Percentiles rank a stretch among this genome's conserved stretches.
phyloP scores from a whole-genome alignment of 1,140 invertebrate genomes.

The Parapsyche elsis region DNA sequence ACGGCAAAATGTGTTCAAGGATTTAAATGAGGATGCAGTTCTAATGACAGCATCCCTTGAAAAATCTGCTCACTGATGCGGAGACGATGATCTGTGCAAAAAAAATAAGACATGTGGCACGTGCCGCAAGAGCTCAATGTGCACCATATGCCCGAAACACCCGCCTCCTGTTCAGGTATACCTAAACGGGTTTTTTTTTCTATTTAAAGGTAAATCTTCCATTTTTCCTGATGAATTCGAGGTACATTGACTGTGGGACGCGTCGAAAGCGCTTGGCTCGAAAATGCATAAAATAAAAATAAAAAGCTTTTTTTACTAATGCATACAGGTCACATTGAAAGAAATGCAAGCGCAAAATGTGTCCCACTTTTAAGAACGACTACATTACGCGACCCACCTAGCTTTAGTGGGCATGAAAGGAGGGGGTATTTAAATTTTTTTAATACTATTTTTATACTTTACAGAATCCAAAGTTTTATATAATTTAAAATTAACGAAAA shows the following conservation, averaged over 20 bases:
- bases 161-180: slow-evolving; percentile 37
- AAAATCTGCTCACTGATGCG: slow-evolving; percentile 44
- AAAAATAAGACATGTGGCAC: slow-evolving; percentile 55
- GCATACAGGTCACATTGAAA: no score
- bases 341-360: no score
- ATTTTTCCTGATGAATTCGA: not conserved
- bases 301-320: no score
- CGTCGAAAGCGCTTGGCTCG: not conserved
- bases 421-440: no score
- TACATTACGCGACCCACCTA: no score
- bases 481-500: no score
- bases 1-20: not conserved
- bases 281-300: no score
- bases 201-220: slow-evolving; percentile 6
- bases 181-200: slow-evolving; percentile 32
- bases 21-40: not conserved
- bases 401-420: no score
- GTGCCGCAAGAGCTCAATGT: slow-evolving; percentile 44
- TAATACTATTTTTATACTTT: no score
- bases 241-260: slow-evolving; percentile 1
- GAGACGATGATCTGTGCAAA: slow-evolving; percentile 32
- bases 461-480: no score
- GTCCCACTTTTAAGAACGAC: no score
- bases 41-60: slow-evolving; percentile 7
- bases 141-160: slow-evolving; percentile 15